Percentiles rank a stretch among this genome's conserved stretches.
These are phyloP conservation scores for Polymixis flavicincta DNA, from an alignment of 2,888 invertebrate genomes.

Conservation along the genomic window DNA sequence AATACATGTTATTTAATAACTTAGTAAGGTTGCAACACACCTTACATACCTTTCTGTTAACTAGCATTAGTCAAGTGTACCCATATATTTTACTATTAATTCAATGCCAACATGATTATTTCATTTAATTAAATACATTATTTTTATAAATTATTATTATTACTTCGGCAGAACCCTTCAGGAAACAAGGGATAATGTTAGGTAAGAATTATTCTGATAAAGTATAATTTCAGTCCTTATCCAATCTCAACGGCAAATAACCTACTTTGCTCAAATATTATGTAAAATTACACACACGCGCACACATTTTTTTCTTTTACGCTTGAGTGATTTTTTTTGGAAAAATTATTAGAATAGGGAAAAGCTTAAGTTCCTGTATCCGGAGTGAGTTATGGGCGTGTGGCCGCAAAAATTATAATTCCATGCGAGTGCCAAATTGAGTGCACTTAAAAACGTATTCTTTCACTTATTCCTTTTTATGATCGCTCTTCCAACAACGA, in stretches of 20 bases:
- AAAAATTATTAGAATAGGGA: conserved; percentile 37
- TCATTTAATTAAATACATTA: too few species aligned
- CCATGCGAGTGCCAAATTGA: conserved; percentile 36
- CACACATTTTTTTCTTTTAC: not conserved
- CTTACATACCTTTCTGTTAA: too few species aligned
- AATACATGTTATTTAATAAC: too few species aligned
- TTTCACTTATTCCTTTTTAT: conserved; percentile 33
- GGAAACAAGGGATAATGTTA: too few species aligned
- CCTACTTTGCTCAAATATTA: not conserved
- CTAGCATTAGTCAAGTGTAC: too few species aligned
- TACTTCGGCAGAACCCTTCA: too few species aligned
- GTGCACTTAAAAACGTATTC: conserved; percentile 40
- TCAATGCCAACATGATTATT: too few species aligned
- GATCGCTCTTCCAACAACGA: not conserved
- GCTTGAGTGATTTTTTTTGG: conserved; percentile 1
- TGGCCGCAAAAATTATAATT: conserved; percentile 43
- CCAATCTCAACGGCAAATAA: not conserved
- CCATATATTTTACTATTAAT: too few species aligned
- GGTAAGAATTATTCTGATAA: not conserved
- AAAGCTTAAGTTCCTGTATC: conserved; percentile 31
- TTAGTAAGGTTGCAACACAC: too few species aligned
- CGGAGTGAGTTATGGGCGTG: conserved; percentile 45
- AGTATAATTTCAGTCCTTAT: not conserved
- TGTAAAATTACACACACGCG: not conserved
- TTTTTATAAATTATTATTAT: too few species aligned